These are phyloP conservation scores for Venustaconcha ellipsiformis DNA, from an alignment of 1,140 invertebrate species.

Conservation along the genomic window DNA sequence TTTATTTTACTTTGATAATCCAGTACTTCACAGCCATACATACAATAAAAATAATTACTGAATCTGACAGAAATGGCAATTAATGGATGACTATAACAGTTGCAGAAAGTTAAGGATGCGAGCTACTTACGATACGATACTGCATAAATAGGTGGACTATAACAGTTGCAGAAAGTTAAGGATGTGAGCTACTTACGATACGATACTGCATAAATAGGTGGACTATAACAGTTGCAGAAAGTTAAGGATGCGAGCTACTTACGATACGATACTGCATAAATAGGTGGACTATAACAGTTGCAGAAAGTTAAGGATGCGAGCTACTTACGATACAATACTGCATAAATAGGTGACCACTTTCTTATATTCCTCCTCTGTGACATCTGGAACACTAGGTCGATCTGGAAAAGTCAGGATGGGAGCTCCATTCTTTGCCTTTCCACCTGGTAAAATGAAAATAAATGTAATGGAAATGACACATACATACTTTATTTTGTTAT, in stretches of 20 bases:
- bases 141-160: slow-evolving; percentile 77
- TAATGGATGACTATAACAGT: background rate
- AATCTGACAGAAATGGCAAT: background rate
- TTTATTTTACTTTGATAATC: too few species aligned
- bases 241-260: slow-evolving; percentile 40
- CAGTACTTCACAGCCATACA: too few species aligned
- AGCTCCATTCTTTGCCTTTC: slow-evolving; percentile 89
- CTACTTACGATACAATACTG: slow-evolving; percentile 83
- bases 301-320: background rate
- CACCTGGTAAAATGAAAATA: slow-evolving; percentile 73
- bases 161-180: background rate
- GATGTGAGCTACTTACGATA: slow-evolving; percentile 74
- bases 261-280: slow-evolving; percentile 91
- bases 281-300: background rate
- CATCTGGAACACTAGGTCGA: slow-evolving; percentile 82
- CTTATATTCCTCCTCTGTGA: slow-evolving; percentile 89
- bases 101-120: background rate
- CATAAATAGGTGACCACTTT: slow-evolving; percentile 93
- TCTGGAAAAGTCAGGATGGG: slow-evolving; percentile 95
- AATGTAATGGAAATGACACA: too few species aligned
- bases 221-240: background rate
- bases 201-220: slow-evolving; percentile 92
- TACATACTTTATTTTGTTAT: too few species aligned
- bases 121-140: slow-evolving; percentile 82
- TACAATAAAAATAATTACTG: too few species aligned